These are phyloP conservation scores for Meloidogyne hapla DNA, from an alignment of 1,140 invertebrate species.

Conservation along the genomic window DNA sequence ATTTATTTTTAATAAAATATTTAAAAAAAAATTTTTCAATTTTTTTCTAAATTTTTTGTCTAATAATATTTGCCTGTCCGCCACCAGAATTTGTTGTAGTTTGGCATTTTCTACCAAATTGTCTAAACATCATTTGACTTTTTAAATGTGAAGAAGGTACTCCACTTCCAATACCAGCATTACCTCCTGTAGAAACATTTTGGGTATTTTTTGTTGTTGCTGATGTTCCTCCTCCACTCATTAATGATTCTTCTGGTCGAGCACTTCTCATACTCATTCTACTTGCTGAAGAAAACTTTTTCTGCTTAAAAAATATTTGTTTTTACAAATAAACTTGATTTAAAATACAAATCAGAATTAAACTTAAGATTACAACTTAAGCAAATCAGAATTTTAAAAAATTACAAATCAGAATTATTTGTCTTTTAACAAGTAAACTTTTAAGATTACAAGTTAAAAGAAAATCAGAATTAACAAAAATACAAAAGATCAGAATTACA, in stretches of 20 bases:
- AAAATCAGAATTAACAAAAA: too few relatives aligned
- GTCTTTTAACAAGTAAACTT: too few relatives aligned
- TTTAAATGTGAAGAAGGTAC: neutral
- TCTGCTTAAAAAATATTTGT: slow-evolving; percentile 3
- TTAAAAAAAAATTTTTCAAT: neutral
- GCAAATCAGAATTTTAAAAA: too few relatives aligned
- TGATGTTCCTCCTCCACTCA: neutral
- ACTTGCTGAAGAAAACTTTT: neutral
- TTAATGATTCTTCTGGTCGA: neutral
- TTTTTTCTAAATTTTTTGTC: slow-evolving; percentile 7
- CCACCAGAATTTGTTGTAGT: neutral
- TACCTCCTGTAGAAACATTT: neutral
- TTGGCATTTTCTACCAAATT: slow-evolving; percentile 17
- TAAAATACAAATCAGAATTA: too few relatives aligned
- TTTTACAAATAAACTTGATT: too few relatives aligned
- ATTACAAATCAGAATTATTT: too few relatives aligned
- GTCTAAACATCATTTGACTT: slow-evolving; percentile 29
- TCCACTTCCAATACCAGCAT: neutral
- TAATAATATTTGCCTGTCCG: slow-evolving; percentile 13
- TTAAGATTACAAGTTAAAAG: too few relatives aligned
- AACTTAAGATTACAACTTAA: too few relatives aligned
- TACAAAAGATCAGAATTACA: too few relatives aligned
- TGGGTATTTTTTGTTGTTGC: neutral
- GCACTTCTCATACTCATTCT: neutral
- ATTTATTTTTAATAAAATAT: neutral